Evolutionary conservation across 2,113 vertebrate species (phyloP).

Genomic region (Clarias magur): DNA sequence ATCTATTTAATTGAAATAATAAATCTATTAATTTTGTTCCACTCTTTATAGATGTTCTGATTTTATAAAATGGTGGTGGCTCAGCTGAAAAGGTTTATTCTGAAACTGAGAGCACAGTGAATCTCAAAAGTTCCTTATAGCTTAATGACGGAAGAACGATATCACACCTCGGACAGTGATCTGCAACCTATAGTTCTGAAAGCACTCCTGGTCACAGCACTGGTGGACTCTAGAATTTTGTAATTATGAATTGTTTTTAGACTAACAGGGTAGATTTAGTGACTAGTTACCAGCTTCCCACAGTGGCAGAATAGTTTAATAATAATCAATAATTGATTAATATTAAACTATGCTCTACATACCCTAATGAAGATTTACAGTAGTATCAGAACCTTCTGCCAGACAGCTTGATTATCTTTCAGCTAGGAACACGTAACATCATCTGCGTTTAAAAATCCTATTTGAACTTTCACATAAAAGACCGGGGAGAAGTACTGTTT

Average conservation of each 20-base stretch:
- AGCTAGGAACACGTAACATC: background rate
- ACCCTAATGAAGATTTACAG: constrained; percentile 13
- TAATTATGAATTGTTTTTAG: background rate
- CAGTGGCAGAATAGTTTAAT: background rate
- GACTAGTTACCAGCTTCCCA: background rate
- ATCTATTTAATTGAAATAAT: background rate
- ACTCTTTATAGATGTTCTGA: background rate
- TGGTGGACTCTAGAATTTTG: background rate
- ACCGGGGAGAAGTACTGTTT: background rate
- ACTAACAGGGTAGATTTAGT: background rate
- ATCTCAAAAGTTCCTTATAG: background rate
- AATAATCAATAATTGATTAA: background rate
- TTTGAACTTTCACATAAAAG: background rate
- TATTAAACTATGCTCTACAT: background rate
- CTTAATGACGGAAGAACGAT: background rate
- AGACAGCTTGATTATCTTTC: constrained; percentile 32
- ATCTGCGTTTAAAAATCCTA: background rate
- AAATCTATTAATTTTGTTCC: background rate
- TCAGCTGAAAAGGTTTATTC: background rate
- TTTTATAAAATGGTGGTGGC: background rate
- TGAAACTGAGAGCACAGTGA: background rate
- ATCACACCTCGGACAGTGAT: background rate
- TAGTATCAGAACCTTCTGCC: constrained; percentile 25
- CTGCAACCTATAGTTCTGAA: background rate
- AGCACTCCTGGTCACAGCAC: background rate